Percentiles rank a stretch among this genome's conserved stretches.
Conservation (phyloP, 2,888 invertebrate genomes). For the Margaritifera margaritifera region DNA sequence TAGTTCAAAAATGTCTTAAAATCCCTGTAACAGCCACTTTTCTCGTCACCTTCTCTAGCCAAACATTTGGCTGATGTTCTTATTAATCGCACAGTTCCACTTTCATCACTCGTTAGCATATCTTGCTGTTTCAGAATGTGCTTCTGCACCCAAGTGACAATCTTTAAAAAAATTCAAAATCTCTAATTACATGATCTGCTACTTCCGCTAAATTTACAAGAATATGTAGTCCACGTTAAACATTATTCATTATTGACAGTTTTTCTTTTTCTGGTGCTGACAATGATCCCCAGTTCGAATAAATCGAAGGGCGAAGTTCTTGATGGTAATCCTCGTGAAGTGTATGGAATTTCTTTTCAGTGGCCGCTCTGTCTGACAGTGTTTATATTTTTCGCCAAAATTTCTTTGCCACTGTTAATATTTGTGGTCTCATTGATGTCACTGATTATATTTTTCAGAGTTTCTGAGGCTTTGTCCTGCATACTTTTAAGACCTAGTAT, state of each 20-base stretch:
- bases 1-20: too few relatives aligned
- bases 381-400: conserved; percentile 16
- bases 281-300: conserved; percentile 14
- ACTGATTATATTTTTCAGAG: conserved; percentile 10
- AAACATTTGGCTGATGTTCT: conserved; percentile 19
- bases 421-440: conserved; percentile 14
- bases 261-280: conserved; percentile 15
- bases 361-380: conserved; percentile 26
- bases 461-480: conserved; percentile 11
- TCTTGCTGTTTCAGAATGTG: conserved; percentile 2
- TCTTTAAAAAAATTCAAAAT: conserved; percentile 16
- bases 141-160: conserved; percentile 10
- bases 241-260: conserved; percentile 14
- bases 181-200: conserved; percentile 9
- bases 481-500: conserved; percentile 18
- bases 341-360: conserved; percentile 21
- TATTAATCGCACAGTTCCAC: conserved; percentile 9
- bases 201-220: conserved; percentile 25
- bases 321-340: conserved; percentile 17
- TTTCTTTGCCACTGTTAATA: conserved; percentile 4
- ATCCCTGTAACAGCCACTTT: conserved; percentile 11
- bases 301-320: conserved; percentile 14
- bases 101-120: conserved; percentile 10
- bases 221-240: conserved; percentile 24
- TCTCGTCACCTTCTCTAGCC: conserved; percentile 19